Percentiles rank a stretch among this genome's conserved stretches.
These are phyloP conservation scores for Artibeus jamaicensis DNA, from an alignment of 2,797 vertebrate genomes.

Conservation along the genomic window DNA sequence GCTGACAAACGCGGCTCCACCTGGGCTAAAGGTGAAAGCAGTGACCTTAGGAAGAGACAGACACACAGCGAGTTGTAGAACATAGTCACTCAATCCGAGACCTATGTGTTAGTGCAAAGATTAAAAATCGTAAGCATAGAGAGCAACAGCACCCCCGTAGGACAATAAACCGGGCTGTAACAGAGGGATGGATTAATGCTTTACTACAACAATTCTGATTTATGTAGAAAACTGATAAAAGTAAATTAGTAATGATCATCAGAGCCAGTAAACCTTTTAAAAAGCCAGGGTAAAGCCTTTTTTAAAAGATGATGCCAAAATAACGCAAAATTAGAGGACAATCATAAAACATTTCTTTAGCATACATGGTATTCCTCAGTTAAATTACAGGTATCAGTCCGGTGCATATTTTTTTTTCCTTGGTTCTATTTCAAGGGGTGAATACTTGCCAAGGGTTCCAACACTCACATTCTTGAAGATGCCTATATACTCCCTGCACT, in stretches of 20 bases:
- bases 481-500: not conserved
- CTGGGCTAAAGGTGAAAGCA: not conserved
- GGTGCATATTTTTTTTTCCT: not conserved
- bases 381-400: not conserved
- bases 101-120: not conserved
- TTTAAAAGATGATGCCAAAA: not conserved
- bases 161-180: not conserved
- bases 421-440: not conserved
- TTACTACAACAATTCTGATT: not conserved
- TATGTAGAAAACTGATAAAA: not conserved
- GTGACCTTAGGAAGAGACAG: not conserved
- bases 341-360: not conserved
- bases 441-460: constrained; percentile 11
- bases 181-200: not conserved
- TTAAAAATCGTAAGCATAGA: not conserved
- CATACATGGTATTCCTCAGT: not conserved
- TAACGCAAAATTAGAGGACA: not conserved
- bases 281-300: not conserved
- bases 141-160: not conserved
- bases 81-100: not conserved
- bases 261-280: not conserved
- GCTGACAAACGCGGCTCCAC: not conserved
- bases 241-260: not conserved
- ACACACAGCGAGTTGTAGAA: not conserved
- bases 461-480: not conserved